A percentile compares a stretch with the other conserved stretches of the same genome.
Evolutionary conservation across 35 echinoderm and acorn worm species (phyloP).

Genomic region (Diadema setosum): DNA sequence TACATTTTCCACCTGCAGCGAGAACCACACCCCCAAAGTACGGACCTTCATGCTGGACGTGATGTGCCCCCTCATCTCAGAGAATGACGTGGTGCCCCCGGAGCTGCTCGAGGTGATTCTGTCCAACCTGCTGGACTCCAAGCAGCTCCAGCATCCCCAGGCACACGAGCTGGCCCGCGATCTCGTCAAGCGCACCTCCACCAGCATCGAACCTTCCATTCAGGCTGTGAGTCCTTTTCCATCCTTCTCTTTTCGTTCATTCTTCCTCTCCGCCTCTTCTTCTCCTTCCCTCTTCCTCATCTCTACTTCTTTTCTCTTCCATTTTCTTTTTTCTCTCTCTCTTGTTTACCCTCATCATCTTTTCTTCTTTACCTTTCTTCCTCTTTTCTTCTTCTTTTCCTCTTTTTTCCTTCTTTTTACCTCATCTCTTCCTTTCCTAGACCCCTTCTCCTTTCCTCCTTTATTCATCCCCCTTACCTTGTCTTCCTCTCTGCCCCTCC

Average conservation of each 20-base stretch:
- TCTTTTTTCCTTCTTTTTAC: not conserved
- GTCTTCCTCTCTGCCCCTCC: not conserved
- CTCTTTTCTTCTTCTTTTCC: not conserved
- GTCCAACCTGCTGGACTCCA: slow-evolving; percentile 78
- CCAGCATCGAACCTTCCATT: slow-evolving; percentile 85
- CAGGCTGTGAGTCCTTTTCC: slow-evolving; percentile 58
- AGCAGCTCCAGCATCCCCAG: slow-evolving; percentile 71
- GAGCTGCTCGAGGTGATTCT: slow-evolving; percentile 93
- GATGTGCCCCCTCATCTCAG: slow-evolving; percentile 94
- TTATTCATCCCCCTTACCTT: not conserved
- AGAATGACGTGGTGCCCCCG: slow-evolving; percentile 89
- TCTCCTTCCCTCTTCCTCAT: not conserved
- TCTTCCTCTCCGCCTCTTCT: not conserved
- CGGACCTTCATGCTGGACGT: slow-evolving; percentile 95
- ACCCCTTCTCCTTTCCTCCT: not conserved
- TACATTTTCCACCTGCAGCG: slow-evolving; percentile 38
- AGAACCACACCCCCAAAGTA: slow-evolving; percentile 92
- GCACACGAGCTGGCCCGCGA: slow-evolving; percentile 76
- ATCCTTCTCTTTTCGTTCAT: not conserved
- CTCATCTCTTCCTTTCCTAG: not conserved
- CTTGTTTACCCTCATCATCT: not conserved
- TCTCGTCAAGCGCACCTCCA: slow-evolving; percentile 86
- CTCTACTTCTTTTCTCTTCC: not conserved
- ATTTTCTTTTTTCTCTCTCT: not conserved
- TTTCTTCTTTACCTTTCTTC: not conserved